A percentile compares a stretch with the other conserved stretches of the same genome.
Evolutionary conservation across 2,888 invertebrate species (phyloP).

Genomic region (Siphlonurus alternatus): DNA sequence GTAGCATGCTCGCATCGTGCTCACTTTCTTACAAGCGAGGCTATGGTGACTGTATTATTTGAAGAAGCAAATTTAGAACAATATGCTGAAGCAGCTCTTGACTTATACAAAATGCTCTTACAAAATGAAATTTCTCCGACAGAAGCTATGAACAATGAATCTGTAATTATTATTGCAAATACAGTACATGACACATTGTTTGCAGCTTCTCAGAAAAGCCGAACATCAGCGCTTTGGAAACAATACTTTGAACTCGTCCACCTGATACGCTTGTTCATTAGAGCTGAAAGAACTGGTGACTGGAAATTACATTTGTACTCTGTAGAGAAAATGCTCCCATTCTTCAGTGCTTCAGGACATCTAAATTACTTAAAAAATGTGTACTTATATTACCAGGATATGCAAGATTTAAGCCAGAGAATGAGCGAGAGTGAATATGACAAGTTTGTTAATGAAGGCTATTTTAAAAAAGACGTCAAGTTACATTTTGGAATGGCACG

Average conservation of each 20-base stretch:
- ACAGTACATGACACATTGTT: not conserved
- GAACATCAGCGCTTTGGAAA: conserved; percentile 4
- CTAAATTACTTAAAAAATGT: not conserved
- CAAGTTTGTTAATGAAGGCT: not conserved
- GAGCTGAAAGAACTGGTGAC: conserved; percentile 13
- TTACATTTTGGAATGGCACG: not conserved
- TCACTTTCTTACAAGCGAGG: not conserved
- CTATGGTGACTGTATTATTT: not conserved
- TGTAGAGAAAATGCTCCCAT: conserved; percentile 15
- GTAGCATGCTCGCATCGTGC: not conserved
- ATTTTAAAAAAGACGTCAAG: not conserved
- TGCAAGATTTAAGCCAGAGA: not conserved
- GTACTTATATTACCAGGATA: not conserved
- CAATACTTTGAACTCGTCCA: conserved; percentile 3
- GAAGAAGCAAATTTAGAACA: too few relatives aligned
- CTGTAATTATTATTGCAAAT: not conserved
- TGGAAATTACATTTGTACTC: conserved; percentile 14
- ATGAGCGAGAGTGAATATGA: too few relatives aligned
- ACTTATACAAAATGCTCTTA: not conserved
- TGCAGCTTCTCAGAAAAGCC: not conserved
- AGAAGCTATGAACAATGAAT: not conserved
- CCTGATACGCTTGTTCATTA: conserved; percentile 4
- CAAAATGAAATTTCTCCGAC: not conserved
- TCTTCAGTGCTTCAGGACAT: not conserved
- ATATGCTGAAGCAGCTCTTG: too few relatives aligned